Percentiles rank a stretch among this genome's conserved stretches.
phyloP scores from a whole-genome alignment of 1,140 invertebrate species.

The Spodoptera frugiperda region DNA sequence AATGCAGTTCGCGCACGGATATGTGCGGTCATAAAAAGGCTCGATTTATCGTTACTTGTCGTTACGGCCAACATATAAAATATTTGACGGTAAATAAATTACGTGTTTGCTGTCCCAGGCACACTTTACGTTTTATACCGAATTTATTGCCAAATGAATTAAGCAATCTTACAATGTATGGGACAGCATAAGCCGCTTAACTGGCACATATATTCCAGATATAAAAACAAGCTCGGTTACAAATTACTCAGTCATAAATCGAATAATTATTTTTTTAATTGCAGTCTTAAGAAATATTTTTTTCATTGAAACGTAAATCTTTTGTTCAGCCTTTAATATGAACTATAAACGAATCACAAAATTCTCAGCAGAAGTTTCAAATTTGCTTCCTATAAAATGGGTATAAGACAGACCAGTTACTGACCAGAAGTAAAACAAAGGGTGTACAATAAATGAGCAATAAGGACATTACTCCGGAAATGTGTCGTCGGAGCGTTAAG shows the following conservation, averaged over 20 bases:
- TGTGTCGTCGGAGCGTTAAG: constrained; percentile 67
- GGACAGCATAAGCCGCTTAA: constrained; percentile 22
- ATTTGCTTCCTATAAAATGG: too few relatives aligned
- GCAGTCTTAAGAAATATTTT: too few relatives aligned
- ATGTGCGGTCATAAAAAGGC: constrained; percentile 37
- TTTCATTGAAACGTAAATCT: too few relatives aligned
- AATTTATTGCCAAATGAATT: constrained; percentile 44
- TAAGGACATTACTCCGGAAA: constrained; percentile 56
- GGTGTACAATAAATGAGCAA: constrained; percentile 46
- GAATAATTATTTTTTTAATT: too few relatives aligned
- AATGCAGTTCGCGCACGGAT: constrained; percentile 34
- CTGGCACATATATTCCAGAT: constrained; percentile 4
- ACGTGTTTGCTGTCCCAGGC: constrained; percentile 24
- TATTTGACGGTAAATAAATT: constrained; percentile 45
- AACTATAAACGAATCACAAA: too few relatives aligned
- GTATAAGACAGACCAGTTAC: too few relatives aligned
- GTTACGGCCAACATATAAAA: constrained; percentile 32
- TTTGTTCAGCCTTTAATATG: too few relatives aligned
- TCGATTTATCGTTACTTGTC: constrained; percentile 23
- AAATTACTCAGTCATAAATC: constrained; percentile 3
- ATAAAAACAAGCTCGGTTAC: constrained; percentile 46
- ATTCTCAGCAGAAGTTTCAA: too few relatives aligned
- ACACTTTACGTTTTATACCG: constrained; percentile 23
- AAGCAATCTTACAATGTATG: constrained; percentile 30
- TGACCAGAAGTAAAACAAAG: constrained; percentile 30